Base-by-base conservation (phyloP, 1,140 invertebrate species). In the Ephestia elutella region DNA sequence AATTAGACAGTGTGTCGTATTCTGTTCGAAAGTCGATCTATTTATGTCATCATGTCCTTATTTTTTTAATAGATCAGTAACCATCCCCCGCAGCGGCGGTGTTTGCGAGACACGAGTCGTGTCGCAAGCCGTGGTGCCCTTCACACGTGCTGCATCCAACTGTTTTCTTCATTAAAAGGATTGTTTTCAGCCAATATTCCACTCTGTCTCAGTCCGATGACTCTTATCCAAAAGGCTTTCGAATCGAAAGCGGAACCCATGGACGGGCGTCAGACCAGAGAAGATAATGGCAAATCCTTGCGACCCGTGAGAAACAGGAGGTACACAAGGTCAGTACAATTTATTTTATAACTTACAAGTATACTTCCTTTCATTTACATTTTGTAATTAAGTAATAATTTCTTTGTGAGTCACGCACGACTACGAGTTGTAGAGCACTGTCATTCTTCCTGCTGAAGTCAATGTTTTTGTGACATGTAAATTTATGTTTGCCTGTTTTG, bases 301-400 rank as follows among this genome's bases (percentile, higher is more conserved):
- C 83, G 90, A 57, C 91, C 90, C 49, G 90, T 91, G 49, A 86
- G 91, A 57, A 92, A 90, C 84, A 90, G 90, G 65, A 81, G 90
- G 66, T 89, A 91, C 71, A 90, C 90, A 71, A 81, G 89, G 90
- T 90, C 66, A 80, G 89, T 87, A 17, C n/a, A 44, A 66, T 30
- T 53, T 25, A 25, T 3, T 25, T 25, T 32, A 9, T 15, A 53
- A 53, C 13, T 25, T 60, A 60, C 28, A 77, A 86, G 80, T 82
- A 53, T 85, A 82, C 85, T 75, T 71, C 72, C 62, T 80, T 84
- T 87, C 73, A 82, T 73, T 73, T 63, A 74, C 48, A 56, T 11
- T 69, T 66, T 62, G 54, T 66, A 57, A 44, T 15, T 44, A 17
- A 69, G 30, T 49, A 71, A 73, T 61, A 72, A 75, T 77, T 71